Base-by-base conservation (phyloP, 53 echinoderm and acorn worm species). In the Pentamera pediparva region DNA sequence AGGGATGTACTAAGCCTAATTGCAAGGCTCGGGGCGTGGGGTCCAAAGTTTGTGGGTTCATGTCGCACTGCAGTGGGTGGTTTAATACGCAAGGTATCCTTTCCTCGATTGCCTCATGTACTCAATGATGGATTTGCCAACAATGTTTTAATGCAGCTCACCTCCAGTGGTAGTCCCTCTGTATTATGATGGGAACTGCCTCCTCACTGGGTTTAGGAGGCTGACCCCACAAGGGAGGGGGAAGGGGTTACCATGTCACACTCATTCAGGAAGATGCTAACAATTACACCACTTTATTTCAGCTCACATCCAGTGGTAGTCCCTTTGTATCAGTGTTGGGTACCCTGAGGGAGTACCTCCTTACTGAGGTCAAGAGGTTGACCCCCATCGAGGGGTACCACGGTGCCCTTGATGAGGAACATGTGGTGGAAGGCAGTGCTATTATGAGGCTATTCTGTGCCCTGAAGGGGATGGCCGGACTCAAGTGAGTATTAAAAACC, bases 401-500 rank as follows among this genome's bases (percentile, higher is more conserved):
- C 9, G 73, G 73, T 27, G 32, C 82, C 31, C 94, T 90, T 39
- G 82, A 82, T 28, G 75, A 79, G 32, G 90, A 85, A 22, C 64
- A 78, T 39, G 91, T 98, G 55, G 98, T 98, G 40, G 88, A 98
- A 80, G 98, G 91, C 37, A 98, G 98, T 79, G 91, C 98, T 19
- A 64, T 98, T 59, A 98, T 98, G 80, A 77, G 98, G 50, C 70
- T 98, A 51, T 98, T 86, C 79, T 98, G 98, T 81, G 88, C 98
- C 22, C 81, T 98, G 29, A 98, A 91, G 59, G 98, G 88, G 10
- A 98, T 98, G 37, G 98, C 98, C 2, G 88, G 91, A 6, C 81
- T 98, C 81, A 98, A 92, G 98, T 98, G 86, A 80, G 89, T 40
- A 37, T 25, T 11, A 32, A 15, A 1, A 45, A 45, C n/a, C 47